Base-by-base conservation (phyloP, 2,113 vertebrate species). In the Scomber scombrus region DNA sequence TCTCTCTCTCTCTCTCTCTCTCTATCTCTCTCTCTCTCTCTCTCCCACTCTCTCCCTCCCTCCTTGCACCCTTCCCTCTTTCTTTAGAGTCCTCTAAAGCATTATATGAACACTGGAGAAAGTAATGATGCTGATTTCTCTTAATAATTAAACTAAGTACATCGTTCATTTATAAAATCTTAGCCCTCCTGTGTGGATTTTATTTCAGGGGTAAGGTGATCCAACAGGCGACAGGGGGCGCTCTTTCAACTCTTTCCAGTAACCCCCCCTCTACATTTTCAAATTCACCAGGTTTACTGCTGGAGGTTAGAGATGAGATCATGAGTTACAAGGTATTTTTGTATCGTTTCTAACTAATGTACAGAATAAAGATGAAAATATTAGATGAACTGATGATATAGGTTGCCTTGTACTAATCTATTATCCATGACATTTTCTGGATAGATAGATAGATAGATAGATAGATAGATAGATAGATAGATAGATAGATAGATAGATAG, bases 211-310 rank as follows among this genome's bases (percentile, higher is more conserved):
- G 50, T 15, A 29, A 7, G 50, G 15, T 12, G 11, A 19, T 19
- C 9, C 66, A 75, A 47, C 34, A 8, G 73, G 14, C 90, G 78
- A 64, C 78, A 87, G 91, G 82, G 75, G 90, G 72, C 84, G 87
- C 89, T 86, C 66, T 82, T 78, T 85, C 70, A 63, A 52, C 63
- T 86, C 55, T 72, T 82, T 84, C 0, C 13, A 58, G 18, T 9
- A 58, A 60, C 31, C 18, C 12, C 2, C 31, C 18, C 12, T 1
- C 6, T 46, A 11, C 55, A 19, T 62, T 43, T 11, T 3, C 18
- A 21, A 26, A 79, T n/a, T 19, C 26, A 65, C 4, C 5, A 34
- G 75, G 31, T 66, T 74, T 47, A 2, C 15, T 61, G 64, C 63
- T 62, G 61, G 63, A 69, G 43, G 77, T 79, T 40, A 19, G n/a